Conservation (phyloP, 2,113 vertebrate genomes). For the Sceloporus undulatus region DNA sequence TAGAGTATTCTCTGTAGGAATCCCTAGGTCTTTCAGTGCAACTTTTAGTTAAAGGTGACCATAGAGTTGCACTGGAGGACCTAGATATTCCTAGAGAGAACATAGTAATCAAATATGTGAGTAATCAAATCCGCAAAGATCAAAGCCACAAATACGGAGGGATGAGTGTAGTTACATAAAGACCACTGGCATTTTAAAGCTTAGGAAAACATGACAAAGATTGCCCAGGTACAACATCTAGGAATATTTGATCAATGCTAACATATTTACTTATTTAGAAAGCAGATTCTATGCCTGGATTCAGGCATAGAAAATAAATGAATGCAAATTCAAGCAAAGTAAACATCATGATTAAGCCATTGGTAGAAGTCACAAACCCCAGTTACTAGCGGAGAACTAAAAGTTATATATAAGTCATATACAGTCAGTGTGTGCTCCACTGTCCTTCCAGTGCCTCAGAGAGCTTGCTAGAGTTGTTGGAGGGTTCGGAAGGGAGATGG, state of each 20-base stretch:
- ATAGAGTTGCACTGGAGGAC: no score
- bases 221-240: background rate
- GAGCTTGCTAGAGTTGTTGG: no score
- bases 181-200: background rate
- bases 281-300: background rate
- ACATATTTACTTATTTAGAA: background rate
- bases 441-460: no score
- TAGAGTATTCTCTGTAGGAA: no score
- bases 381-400: background rate
- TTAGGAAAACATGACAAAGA: background rate
- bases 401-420: background rate
- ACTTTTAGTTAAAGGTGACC: no score
- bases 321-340: background rate
- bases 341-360: background rate
- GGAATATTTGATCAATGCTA: background rate
- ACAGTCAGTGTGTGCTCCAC: no score
- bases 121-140: no score
- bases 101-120: no score
- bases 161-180: background rate
- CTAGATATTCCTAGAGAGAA: no score
- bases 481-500: no score
- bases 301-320: background rate
- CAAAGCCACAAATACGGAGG: no score
- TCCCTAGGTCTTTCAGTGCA: no score
- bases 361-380: background rate